A percentile compares a stretch with the other conserved stretches of the same genome.
Conservation (phyloP, 2,888 invertebrate genomes). For the Epiperipatus broadwayi region DNA sequence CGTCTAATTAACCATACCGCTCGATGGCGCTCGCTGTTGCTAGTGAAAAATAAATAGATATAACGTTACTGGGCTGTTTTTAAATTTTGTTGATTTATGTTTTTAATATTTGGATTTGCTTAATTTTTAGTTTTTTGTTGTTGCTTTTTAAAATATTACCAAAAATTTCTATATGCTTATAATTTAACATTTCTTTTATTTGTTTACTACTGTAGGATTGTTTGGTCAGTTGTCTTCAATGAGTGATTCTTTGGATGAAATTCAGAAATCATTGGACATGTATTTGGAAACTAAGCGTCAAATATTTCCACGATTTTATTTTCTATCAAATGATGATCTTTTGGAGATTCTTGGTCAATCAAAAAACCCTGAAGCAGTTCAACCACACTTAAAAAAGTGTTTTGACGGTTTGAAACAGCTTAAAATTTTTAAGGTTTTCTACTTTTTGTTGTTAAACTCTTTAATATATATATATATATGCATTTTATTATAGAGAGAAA, state of each 20-base stretch:
- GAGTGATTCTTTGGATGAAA: constrained; percentile 52
- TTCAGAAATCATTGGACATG: constrained; percentile 60
- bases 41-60: too few relatives aligned
- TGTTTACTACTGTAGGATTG: constrained; percentile 31
- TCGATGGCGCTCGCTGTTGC: too few relatives aligned
- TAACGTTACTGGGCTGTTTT: too few relatives aligned
- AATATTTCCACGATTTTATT: constrained; percentile 62
- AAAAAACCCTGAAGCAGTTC: constrained; percentile 58
- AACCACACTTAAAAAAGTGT: constrained; percentile 65
- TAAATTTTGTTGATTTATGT: too few relatives aligned
- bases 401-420: constrained; percentile 56
- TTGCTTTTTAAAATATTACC: constrained; percentile 10
- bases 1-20: too few relatives aligned
- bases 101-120: too few relatives aligned
- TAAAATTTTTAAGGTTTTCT: constrained; percentile 26
- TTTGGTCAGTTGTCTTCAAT: constrained; percentile 47
- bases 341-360: constrained; percentile 69
- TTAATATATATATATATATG: too few relatives aligned
- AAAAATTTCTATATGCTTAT: constrained; percentile 8
- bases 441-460: not conserved
- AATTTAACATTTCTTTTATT: not conserved
- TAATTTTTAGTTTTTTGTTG: constrained; percentile 4
- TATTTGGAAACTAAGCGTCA: constrained; percentile 75
- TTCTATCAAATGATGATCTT: constrained; percentile 60
- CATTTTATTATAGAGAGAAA: constrained; percentile 15